phyloP scores from a whole-genome alignment of 2,113 vertebrate species.

The Eurystomus gularis region DNA sequence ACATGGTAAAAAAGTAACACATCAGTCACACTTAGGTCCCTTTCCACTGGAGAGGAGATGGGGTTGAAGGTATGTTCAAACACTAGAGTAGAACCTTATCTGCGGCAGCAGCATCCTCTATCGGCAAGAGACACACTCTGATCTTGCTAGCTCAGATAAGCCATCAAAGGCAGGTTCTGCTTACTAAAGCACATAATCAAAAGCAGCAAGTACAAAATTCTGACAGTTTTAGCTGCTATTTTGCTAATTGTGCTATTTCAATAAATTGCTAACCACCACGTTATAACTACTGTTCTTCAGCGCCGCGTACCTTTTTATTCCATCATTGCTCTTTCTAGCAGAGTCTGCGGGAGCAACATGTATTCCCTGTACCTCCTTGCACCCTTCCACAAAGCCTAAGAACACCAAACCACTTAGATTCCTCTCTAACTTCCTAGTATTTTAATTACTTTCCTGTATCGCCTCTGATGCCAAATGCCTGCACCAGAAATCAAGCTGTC shows the following conservation, averaged over 20 bases:
- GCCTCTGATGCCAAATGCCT: not conserved
- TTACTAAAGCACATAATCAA: not conserved
- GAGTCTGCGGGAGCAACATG: not conserved
- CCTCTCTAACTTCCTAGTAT: not conserved
- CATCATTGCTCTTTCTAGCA: not conserved
- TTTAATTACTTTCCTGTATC: not conserved
- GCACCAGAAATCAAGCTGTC: not conserved
- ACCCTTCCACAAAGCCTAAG: not conserved
- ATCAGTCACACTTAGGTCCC: not conserved
- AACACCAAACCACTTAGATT: not conserved
- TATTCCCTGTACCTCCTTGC: not conserved
- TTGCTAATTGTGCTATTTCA: not conserved
- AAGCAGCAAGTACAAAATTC: not conserved
- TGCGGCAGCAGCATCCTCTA: conserved; percentile 40
- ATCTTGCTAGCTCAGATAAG: not conserved
- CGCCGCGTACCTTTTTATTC: not conserved
- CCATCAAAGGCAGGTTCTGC: not conserved
- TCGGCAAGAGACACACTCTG: not conserved
- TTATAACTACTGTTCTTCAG: not conserved
- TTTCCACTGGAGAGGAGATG: accelerated
- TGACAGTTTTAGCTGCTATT: not conserved
- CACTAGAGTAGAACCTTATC: not conserved
- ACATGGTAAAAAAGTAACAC: not conserved
- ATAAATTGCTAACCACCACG: not conserved
- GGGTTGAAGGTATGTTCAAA: not conserved